Percentiles rank a stretch among this genome's conserved stretches.
These are phyloP conservation scores for Schizotus pectinicornis DNA, from an alignment of 2,888 invertebrate genomes.

Conservation along the genomic window DNA sequence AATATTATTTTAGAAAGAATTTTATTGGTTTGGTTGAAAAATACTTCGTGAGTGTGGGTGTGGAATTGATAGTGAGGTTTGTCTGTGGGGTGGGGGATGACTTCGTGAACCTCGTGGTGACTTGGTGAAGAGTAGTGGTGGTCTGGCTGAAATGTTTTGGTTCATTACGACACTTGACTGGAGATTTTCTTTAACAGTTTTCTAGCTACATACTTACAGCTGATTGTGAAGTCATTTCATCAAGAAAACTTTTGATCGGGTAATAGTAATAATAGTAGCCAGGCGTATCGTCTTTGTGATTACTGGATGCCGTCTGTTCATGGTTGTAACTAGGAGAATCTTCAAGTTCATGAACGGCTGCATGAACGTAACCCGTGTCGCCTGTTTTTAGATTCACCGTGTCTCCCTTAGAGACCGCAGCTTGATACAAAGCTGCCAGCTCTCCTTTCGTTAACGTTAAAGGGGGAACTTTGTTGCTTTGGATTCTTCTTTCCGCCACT, in stretches of 20 bases:
- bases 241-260: slow-evolving; percentile 61
- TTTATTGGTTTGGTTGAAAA: no score
- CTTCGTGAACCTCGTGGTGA: slow-evolving; percentile 4
- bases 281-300: slow-evolving; percentile 30
- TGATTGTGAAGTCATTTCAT: slow-evolving; percentile 50
- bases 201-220: slow-evolving; percentile 34
- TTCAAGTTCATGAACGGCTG: slow-evolving; percentile 55
- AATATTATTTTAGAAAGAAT: slow-evolving; percentile 16
- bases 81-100: slow-evolving; percentile 13
- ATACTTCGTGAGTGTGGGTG: slow-evolving; percentile 52
- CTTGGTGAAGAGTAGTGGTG: background rate
- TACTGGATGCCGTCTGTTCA: slow-evolving; percentile 15
- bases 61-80: slow-evolving; percentile 46
- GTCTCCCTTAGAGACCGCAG: slow-evolving; percentile 56
- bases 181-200: background rate
- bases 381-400: slow-evolving; percentile 50
- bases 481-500: slow-evolving; percentile 32
- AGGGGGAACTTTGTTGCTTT: slow-evolving; percentile 38
- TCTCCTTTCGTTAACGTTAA: slow-evolving; percentile 53
- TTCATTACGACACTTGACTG: background rate
- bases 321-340: slow-evolving; percentile 23
- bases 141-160: slow-evolving; percentile 12
- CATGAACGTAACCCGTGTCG: slow-evolving; percentile 45
- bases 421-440: slow-evolving; percentile 59
- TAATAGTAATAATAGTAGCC: slow-evolving; percentile 64